phyloP scores from a whole-genome alignment of 2,113 vertebrate species.

The Rhabdornis inornatus region DNA sequence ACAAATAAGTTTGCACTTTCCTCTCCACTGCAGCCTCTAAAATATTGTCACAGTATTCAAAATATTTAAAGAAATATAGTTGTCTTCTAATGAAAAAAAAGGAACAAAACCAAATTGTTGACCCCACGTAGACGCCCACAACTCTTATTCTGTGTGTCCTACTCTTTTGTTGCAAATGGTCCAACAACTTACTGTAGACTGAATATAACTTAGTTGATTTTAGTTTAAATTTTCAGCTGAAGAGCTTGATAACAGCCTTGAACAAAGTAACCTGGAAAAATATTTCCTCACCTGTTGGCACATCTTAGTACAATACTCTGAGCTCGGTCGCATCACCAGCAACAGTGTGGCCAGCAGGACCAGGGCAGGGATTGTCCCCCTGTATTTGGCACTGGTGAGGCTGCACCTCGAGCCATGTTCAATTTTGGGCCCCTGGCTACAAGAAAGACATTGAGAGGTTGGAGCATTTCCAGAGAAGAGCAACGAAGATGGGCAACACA shows the following conservation, averaged over 20 bases:
- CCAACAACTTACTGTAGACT: background rate
- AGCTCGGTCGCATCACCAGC: background rate
- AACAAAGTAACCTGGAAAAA: background rate
- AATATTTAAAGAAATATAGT: background rate
- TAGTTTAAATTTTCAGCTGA: background rate
- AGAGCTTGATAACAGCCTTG: background rate
- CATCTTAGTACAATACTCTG: background rate
- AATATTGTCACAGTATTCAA: background rate
- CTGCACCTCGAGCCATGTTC: accelerated
- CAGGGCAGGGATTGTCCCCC: accelerated
- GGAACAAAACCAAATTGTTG: background rate
- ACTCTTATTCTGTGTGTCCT: background rate
- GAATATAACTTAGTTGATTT: background rate
- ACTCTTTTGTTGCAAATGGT: background rate
- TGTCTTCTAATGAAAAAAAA: background rate
- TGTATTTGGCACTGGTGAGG: background rate
- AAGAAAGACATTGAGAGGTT: background rate
- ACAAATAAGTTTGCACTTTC: background rate
- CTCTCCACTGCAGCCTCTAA: background rate
- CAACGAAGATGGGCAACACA: background rate
- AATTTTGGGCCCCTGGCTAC: background rate
- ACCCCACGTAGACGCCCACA: background rate
- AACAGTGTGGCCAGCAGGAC: background rate
- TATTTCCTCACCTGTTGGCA: background rate
- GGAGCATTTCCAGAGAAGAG: background rate